phyloP scores from a whole-genome alignment of 1,140 invertebrate genomes.

The Meloidogyne chitwoodi region DNA sequence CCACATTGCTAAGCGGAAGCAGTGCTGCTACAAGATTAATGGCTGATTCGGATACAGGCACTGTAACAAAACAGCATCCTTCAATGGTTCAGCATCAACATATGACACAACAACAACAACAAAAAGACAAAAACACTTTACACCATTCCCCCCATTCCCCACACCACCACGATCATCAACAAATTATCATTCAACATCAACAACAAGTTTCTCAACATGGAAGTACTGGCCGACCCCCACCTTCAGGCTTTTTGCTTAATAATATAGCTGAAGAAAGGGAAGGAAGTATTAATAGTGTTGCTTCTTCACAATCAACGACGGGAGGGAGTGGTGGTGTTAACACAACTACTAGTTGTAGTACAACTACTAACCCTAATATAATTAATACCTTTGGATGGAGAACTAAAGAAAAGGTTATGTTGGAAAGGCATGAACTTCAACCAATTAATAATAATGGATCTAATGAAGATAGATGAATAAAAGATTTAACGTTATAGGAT shows the following conservation, averaged over 20 bases:
- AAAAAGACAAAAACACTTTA: neutral
- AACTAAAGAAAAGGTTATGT: conserved; percentile 5
- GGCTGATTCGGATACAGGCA: neutral
- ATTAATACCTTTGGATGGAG: neutral
- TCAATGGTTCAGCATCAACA: neutral
- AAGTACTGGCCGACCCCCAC: neutral
- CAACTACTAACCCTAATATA: neutral
- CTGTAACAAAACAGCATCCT: conserved; percentile 5
- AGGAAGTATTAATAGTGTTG: neutral
- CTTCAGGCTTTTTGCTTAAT: neutral
- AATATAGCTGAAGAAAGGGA: neutral
- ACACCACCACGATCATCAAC: conserved; percentile 8
- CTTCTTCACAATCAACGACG: conserved; percentile 1
- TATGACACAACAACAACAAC: neutral
- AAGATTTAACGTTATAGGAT: too few relatives aligned
- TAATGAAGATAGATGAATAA: neutral
- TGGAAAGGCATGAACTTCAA: conserved; percentile 19
- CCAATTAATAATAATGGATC: neutral
- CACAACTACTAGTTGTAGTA: neutral
- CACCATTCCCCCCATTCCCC: neutral
- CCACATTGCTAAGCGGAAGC: neutral
- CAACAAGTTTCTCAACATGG: neutral
- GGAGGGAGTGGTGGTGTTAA: neutral
- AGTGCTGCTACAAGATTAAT: neutral
- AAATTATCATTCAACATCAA: neutral